Conservation (phyloP, 2,888 invertebrate species). For the Lasioglossum oenotherae region DNA sequence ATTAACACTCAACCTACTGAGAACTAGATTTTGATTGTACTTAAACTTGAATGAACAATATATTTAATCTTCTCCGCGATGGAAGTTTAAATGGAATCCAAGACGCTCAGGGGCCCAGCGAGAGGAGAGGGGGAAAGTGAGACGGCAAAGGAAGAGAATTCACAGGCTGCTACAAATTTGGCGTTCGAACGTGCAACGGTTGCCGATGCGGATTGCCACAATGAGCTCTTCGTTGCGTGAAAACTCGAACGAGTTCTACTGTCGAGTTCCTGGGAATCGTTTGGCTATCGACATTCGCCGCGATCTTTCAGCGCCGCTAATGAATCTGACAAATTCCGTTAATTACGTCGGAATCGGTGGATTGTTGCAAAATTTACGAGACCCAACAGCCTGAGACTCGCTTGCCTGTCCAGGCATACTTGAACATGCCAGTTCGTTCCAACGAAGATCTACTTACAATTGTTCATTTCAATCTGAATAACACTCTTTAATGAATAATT, state of each 20-base stretch:
- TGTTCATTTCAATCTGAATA: background rate
- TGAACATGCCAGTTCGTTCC: background rate
- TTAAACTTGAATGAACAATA: too few relatives aligned
- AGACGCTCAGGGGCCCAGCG: background rate
- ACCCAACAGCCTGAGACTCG: background rate
- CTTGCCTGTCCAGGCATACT: background rate
- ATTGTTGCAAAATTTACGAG: conserved; percentile 9
- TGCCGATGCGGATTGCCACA: conserved; percentile 39
- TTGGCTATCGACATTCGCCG: background rate
- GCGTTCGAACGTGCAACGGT: conserved; percentile 51
- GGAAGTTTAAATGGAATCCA: background rate
- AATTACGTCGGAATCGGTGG: background rate
- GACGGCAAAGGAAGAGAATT: conserved; percentile 60
- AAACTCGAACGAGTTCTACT: background rate
- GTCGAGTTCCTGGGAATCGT: background rate
- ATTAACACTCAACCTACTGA: background rate
- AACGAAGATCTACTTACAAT: background rate
- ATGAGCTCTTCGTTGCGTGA: background rate
- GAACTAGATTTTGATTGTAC: too few relatives aligned
- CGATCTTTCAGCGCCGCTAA: background rate
- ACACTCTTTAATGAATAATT: background rate
- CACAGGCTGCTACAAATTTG: conserved; percentile 50
- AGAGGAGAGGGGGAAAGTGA: conserved; percentile 29
- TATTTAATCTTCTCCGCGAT: too few relatives aligned
- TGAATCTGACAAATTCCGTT: background rate